Percentiles rank a stretch among this genome's conserved stretches.
Evolutionary conservation across 1,140 invertebrate genomes (phyloP).

Genomic region (Pararge aegeria): DNA sequence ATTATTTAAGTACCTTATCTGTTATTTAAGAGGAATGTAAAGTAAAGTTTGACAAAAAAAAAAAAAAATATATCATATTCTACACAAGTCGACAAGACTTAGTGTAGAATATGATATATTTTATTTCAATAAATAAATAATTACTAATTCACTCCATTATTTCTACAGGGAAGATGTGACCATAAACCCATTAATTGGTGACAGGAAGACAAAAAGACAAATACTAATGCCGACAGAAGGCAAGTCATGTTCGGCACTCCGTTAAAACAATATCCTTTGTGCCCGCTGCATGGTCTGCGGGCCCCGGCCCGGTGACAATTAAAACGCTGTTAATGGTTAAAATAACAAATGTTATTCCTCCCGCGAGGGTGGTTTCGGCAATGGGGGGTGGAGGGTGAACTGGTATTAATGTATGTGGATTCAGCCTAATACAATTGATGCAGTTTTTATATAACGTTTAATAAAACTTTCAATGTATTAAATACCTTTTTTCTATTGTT

Average conservation of each 20-base stretch:
- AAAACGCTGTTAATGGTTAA: slow-evolving; percentile 47
- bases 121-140: too few species aligned
- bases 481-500: too few species aligned
- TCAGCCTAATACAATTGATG: too few species aligned
- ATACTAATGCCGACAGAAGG: background rate
- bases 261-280: slow-evolving; percentile 22
- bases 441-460: too few species aligned
- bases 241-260: slow-evolving; percentile 19
- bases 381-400: slow-evolving; percentile 2
- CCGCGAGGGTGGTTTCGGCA: slow-evolving; percentile 23
- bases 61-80: too few species aligned
- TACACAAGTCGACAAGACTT: too few species aligned
- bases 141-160: too few species aligned
- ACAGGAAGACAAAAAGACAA: background rate
- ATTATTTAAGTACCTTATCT: too few species aligned
- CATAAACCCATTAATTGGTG: background rate
- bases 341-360: slow-evolving; percentile 52
- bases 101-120: too few species aligned
- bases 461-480: too few species aligned
- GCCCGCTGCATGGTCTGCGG: slow-evolving; percentile 9
- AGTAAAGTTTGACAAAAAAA: too few species aligned
- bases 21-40: too few species aligned
- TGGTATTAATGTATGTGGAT: background rate
- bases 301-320: slow-evolving; percentile 38
- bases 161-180: background rate